Evolutionary conservation across 2,113 vertebrate genomes (phyloP), one percentile per base, ranked within the genome.

Genomic region (Miniopterus natalensis): DNA sequence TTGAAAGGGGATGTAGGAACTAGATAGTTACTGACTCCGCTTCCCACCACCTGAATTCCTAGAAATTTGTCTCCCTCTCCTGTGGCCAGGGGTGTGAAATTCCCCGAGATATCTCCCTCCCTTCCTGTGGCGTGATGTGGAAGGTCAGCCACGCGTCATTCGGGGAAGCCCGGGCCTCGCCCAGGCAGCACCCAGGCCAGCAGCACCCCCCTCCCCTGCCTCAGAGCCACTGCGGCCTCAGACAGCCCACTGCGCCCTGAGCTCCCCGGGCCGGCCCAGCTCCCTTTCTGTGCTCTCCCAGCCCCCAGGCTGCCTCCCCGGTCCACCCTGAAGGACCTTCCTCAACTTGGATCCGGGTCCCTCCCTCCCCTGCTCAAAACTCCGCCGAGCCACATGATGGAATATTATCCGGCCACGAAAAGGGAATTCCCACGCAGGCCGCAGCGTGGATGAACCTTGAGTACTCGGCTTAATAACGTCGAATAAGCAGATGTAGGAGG

Each of bases 41-140:
- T 65, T 71, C 27, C 57, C 23, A 53, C 40, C 27, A 21, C 47
- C 23, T 61, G 61, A 61, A 88, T 81, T 92, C 59, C 70, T 83
- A 75, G 89, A 92, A 83, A 51, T 57, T 2, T 17, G 15, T 42
- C 45, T 87, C 45, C 15, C 21, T 13, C 11, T 57, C 47, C 13
- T 25, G 47, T 1, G 1, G 40, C 23, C 8, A 36, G 57, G 2
- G 36, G 23, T 21, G 6, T 17, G 63, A n/a, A 84, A 92, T 86
- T 92, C 66, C 68, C 81, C 74, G 88, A 95, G 81, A 47, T 65
- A 6, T 14, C 9, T 31, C 31, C 80, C 49, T 51, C 15, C 15
- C 25, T 12, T 49, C 40, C 27, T 42, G 31, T 0, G 1, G 42
- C 31, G 40, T 3, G 29, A 10, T 23, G 5, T 14, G 74, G 63